Evolutionary conservation across 2,797 vertebrate species (phyloP), one percentile per base, ranked within the genome.

Genomic region (Sebastes steindachneri): DNA sequence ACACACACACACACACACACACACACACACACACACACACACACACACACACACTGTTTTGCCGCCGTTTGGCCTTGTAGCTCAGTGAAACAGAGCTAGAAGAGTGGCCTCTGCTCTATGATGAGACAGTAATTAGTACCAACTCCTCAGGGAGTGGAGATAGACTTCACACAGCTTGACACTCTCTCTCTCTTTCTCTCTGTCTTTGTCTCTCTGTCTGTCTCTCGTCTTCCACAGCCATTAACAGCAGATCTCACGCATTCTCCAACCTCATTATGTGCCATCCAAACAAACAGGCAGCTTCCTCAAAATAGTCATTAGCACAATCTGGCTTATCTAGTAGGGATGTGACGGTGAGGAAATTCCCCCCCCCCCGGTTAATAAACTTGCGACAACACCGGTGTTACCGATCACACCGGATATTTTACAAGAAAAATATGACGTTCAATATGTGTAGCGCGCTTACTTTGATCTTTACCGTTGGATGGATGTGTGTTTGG

Each of bases 61-160:
- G 77, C 69, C 71, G 68, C 19, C 1, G 53, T 80, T 88, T 82
- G 80, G 80, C 75, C 84, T 83, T 73, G 88, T 80, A 78, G 53
- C 75, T 89, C 84, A 81, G 72, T 79, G 80, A 81, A 85, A 90
- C 77, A 31, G 66, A 81, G 83, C 83, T 79, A 57, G 78, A 64
- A 81, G 70, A 87, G 65, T 67, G 75, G 65, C 80, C 84, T 87
- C 71, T 80, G 86, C 83, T 91, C 74, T 53, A 59, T 92, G 88
- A 92, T 90, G 86, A 93, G 85, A 88, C 80, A 57, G 87, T 93
- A 93, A 95, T 94, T 92, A 93, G 91, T 86, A 65, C 74, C 17
- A 86, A 67, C 80, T 92, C 93, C 91, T 85, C 33, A 81, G 92
- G 90, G 92, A 93, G 79, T 60, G 48, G 69, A 87, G 89, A 93